Percentiles rank a stretch among this genome's conserved stretches.
Evolutionary conservation across 2,888 invertebrate genomes (phyloP).

Genomic region (Iselma pallidipennis): DNA sequence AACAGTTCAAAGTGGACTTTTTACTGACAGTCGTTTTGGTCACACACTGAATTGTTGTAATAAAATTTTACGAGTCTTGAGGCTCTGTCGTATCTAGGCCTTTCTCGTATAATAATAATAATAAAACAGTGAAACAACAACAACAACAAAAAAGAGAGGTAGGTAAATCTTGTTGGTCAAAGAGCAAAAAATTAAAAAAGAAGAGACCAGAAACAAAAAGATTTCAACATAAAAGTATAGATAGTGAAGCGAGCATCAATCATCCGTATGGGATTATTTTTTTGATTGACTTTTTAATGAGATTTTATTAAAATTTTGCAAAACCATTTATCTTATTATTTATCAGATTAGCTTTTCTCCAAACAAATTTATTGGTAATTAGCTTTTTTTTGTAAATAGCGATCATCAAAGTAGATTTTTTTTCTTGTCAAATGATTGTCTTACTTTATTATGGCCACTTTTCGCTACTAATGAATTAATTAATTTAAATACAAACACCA

Average conservation of each 20-base stretch:
- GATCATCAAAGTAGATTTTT: too few species aligned
- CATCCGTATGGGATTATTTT: constrained; percentile 1
- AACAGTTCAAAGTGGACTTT: constrained; percentile 40
- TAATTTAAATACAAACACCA: constrained; percentile 15
- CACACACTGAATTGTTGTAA: constrained; percentile 42
- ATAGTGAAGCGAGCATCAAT: neutral
- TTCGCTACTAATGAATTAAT: constrained; percentile 7
- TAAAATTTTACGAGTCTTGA: constrained; percentile 49
- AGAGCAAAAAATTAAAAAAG: too few species aligned
- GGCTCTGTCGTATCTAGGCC: neutral
- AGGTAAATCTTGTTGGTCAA: too few species aligned
- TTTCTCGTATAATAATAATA: neutral
- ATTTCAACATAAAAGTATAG: too few species aligned
- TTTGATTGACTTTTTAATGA: constrained; percentile 41
- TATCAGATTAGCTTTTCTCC: constrained; percentile 32
- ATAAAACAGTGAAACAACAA: neutral
- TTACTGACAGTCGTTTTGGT: constrained; percentile 49
- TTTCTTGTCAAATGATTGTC: neutral
- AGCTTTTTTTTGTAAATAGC: too few species aligned
- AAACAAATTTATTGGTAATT: neutral
- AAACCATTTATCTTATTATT: constrained; percentile 40
- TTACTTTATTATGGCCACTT: neutral
- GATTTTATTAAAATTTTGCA: constrained; percentile 40
- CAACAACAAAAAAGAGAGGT: neutral
- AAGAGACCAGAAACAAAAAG: neutral